Percentiles rank a stretch among this genome's conserved stretches.
Conservation (phyloP, 2,888 invertebrate genomes). For the Parnassius smintheus region DNA sequence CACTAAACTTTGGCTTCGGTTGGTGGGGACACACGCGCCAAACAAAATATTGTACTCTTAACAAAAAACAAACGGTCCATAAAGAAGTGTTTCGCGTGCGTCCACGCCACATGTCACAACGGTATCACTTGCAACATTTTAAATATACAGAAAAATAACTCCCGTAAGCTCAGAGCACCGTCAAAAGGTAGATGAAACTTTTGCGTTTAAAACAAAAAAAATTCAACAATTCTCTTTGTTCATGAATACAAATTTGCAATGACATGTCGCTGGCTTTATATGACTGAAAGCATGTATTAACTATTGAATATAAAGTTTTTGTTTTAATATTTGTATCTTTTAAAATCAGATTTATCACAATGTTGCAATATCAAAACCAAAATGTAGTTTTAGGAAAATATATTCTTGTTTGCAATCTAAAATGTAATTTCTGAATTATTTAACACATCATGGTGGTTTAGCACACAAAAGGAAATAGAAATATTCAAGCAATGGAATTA, state of each 20-base stretch:
- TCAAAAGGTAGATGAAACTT: conserved; percentile 20
- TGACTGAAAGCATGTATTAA: neutral
- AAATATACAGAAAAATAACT: conserved; percentile 18
- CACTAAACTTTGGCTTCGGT: conserved; percentile 18
- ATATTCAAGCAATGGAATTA: conserved; percentile 1
- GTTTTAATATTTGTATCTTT: conserved; percentile 1
- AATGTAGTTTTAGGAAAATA: conserved; percentile 18
- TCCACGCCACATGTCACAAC: conserved; percentile 2
- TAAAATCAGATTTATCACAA: conserved; percentile 20
- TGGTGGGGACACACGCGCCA: conserved; percentile 5
- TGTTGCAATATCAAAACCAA: conserved; percentile 15
- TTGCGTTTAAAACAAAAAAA: conserved; percentile 16
- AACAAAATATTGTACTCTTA: conserved; percentile 24
- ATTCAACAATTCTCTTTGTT: neutral
- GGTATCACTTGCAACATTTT: conserved; percentile 4
- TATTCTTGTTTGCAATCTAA: neutral
- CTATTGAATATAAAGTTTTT: conserved; percentile 1
- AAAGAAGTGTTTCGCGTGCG: conserved; percentile 1
- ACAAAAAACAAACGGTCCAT: conserved; percentile 19
- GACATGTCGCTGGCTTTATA: conserved; percentile 14
- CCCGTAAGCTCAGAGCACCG: conserved; percentile 24
- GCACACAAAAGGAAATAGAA: conserved; percentile 1
- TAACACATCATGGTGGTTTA: conserved; percentile 17
- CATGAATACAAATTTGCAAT: conserved; percentile 3
- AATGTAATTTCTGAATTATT: conserved; percentile 7